A percentile compares a stretch with the other conserved stretches of the same genome.
These are phyloP conservation scores for Peromyscus attwateri DNA, from an alignment of 2,797 vertebrate genomes.

Conservation along the genomic window DNA sequence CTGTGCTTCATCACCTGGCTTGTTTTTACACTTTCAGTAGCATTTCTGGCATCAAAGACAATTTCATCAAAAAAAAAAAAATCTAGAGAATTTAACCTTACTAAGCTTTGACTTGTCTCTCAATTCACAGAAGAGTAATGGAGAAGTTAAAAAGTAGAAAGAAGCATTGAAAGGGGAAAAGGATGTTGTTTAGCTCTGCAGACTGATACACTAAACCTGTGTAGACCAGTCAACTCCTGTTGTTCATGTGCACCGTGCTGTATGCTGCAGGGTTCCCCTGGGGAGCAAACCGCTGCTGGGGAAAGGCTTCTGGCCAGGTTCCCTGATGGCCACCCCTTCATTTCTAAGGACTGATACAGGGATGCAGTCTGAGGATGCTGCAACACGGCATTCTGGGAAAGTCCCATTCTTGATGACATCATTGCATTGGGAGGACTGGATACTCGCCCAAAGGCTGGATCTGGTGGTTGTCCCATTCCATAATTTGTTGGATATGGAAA, in stretches of 20 bases:
- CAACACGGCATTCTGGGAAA: conserved; percentile 93
- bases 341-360: conserved; percentile 94
- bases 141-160: not conserved
- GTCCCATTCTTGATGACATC: conserved; percentile 94
- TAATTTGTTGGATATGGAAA: conserved; percentile 96
- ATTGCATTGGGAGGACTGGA: conserved; percentile 93
- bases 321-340: conserved; percentile 97
- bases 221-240: not conserved
- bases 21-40: not conserved
- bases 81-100: not conserved
- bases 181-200: not conserved
- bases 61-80: not conserved
- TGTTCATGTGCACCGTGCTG: too few relatives aligned
- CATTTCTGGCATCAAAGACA: not conserved
- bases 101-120: not conserved
- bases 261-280: too few relatives aligned
- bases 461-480: conserved; percentile 95
- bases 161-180: not conserved
- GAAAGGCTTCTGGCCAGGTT: conserved; percentile 90
- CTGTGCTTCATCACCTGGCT: not conserved
- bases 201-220: not conserved
- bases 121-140: not conserved
- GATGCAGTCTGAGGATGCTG: conserved; percentile 93
- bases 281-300: too few relatives aligned
- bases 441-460: conserved; percentile 93